Evolutionary conservation across 2,888 invertebrate species (phyloP).

Genomic region (Cataglyphis albicans): DNA sequence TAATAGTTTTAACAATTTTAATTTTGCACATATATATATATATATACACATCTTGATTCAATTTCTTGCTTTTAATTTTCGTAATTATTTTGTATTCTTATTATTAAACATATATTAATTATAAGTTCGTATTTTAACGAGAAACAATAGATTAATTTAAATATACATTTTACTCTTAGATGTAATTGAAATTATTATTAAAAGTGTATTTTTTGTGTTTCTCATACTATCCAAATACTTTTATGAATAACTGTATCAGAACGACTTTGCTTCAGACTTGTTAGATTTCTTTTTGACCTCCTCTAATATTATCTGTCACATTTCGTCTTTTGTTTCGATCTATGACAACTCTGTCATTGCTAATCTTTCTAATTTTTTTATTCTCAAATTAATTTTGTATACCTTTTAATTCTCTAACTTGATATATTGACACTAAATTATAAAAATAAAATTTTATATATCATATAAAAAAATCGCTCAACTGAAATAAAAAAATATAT

Average conservation of each 20-base stretch:
- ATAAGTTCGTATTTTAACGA: background rate
- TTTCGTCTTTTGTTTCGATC: background rate
- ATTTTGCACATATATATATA: background rate
- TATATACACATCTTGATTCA: background rate
- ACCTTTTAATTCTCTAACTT: background rate
- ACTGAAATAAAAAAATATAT: background rate
- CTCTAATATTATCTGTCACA: background rate
- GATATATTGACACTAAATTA: background rate
- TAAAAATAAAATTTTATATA: background rate
- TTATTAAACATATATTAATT: background rate
- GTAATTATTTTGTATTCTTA: background rate
- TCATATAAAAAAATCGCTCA: background rate
- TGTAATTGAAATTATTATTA: conserved; percentile 11
- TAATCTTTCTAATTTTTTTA: background rate
- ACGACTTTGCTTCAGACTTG: conserved; percentile 31
- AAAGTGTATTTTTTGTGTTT: background rate
- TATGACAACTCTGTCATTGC: background rate
- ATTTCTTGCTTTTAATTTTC: background rate
- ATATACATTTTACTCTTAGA: background rate
- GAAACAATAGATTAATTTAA: background rate
- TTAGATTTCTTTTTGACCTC: conserved; percentile 3
- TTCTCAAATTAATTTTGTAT: background rate
- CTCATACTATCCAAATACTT: background rate
- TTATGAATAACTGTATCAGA: conserved; percentile 7
- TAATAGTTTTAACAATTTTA: background rate